Evolutionary conservation across 2,113 vertebrate genomes (phyloP).

Genomic region (Epinephelus cyanopodus): DNA sequence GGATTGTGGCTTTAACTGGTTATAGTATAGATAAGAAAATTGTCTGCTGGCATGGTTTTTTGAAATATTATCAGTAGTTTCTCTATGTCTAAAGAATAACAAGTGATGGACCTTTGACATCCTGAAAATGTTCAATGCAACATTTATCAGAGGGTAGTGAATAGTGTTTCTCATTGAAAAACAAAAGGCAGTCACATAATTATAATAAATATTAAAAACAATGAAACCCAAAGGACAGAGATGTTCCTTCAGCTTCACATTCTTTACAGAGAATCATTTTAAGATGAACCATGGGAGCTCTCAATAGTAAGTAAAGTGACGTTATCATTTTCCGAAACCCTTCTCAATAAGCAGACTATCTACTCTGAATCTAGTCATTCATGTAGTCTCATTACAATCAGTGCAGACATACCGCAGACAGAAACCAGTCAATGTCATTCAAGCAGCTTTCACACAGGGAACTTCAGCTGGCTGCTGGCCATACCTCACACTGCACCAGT

Average conservation of each 20-base stretch:
- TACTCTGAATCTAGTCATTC: conserved; percentile 18
- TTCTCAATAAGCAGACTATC: conserved; percentile 2
- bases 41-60: conserved; percentile 34
- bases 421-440: conserved; percentile 44
- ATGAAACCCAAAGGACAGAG: conserved; percentile 36
- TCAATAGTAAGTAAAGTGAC: background rate
- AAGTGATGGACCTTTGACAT: conserved; percentile 69
- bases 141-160: conserved; percentile 35
- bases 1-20: conserved; percentile 40
- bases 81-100: conserved; percentile 68
- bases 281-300: conserved; percentile 32
- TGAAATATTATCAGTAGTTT: conserved; percentile 47
- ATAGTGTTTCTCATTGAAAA: conserved; percentile 50
- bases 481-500: conserved; percentile 29
- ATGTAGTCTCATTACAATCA: conserved; percentile 12
- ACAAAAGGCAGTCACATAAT: conserved; percentile 26
- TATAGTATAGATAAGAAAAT: conserved; percentile 58
- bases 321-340: background rate
- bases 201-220: conserved; percentile 27
- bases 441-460: conserved; percentile 21
- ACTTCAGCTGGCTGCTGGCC: conserved; percentile 42
- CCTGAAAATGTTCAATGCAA: conserved; percentile 38
- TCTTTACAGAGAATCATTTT: conserved; percentile 13
- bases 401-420: conserved; percentile 20
- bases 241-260: conserved; percentile 23